Evolutionary conservation across 23 tunicate genomes (phyloP), one percentile per base, ranked within the genome.

Genomic region (Halocynthia aurantium): DNA sequence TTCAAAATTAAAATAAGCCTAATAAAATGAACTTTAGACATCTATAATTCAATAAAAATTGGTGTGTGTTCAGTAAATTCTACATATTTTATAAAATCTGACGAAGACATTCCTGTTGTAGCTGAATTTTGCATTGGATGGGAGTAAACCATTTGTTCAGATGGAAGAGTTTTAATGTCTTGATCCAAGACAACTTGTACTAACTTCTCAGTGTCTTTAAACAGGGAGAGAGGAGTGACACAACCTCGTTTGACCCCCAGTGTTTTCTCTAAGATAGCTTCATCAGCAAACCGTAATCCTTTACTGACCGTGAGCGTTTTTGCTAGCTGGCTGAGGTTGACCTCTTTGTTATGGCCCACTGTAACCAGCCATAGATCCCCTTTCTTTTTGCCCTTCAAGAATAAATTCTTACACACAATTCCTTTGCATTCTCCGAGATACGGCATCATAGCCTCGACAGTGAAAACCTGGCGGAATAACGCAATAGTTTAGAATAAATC

Each of bases 361-460:
- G 91, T 79, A 77, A 91, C 52, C 55, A 91, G 77, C 97, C 97
- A 91, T 0, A 91, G 84, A 50, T 66, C 63, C 44, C 85, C 85
- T 63, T 90, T 90, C 78, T 91, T 91, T 73, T 91, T 91, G 65
- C 88, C 97, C 65, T 91, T 91, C 5, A 91, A 72, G 77, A 91
- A 91, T 10, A 91, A 65, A 72, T 91, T 91, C 72, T 91, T 85
- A 61, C 86, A 81, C 31, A 91, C 87, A 52, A 91, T 72, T 22
- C 97, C 97, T 51, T 85, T 70, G 62, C 73, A 57, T 9, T 85
- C 75, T 71, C 62, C 21, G 7, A 91, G 80, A 61, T 91, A 72
- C 2, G 82, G 91, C 91, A 85, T 81, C 97, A 91, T 91, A 12
- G 97, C 87, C 64, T 91, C 97, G 50, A 91, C 97, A 44, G 97